phyloP scores from a whole-genome alignment of 2,113 vertebrate genomes.

The Myotis lucifugus region DNA sequence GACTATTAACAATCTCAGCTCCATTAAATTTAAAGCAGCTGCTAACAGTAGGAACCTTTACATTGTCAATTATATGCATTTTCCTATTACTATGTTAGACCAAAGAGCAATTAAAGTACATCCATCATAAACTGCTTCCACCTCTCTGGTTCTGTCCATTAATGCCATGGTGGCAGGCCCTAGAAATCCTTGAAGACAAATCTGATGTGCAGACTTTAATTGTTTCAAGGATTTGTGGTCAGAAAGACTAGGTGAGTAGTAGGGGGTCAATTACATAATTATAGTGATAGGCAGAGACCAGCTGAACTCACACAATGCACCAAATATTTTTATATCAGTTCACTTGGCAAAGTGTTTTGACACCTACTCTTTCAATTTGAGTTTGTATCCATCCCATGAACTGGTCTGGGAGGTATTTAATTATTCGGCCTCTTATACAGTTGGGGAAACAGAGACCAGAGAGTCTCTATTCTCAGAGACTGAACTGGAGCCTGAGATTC shows the following conservation, averaged over 20 bases:
- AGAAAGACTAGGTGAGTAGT: conserved; percentile 60
- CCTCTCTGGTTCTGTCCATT: conserved; percentile 75
- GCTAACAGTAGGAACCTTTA: conserved; percentile 81
- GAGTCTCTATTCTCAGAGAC: not conserved
- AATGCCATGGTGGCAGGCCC: conserved; percentile 70
- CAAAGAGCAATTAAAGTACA: conserved; percentile 81
- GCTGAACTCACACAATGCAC: conserved; percentile 20
- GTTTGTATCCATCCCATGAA: conserved; percentile 34
- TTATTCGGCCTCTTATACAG: not conserved
- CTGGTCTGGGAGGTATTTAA: not conserved
- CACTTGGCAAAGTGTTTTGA: conserved; percentile 37
- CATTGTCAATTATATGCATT: conserved; percentile 82
- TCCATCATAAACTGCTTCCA: conserved; percentile 75
- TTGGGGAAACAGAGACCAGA: not conserved
- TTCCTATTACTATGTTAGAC: conserved; percentile 79
- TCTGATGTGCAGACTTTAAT: conserved; percentile 67
- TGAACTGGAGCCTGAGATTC: not conserved
- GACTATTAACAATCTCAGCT: conserved; percentile 80
- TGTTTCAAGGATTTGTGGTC: conserved; percentile 76
- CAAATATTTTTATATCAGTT: conserved; percentile 68
- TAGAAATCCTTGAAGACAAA: conserved; percentile 71
- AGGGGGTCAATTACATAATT: conserved; percentile 75
- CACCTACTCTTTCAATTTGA: conserved; percentile 6
- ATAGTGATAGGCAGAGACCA: conserved; percentile 47
- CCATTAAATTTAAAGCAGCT: conserved; percentile 83